phyloP scores from a whole-genome alignment of 2,888 invertebrate genomes.

The Nephrotoma guestfalica region DNA sequence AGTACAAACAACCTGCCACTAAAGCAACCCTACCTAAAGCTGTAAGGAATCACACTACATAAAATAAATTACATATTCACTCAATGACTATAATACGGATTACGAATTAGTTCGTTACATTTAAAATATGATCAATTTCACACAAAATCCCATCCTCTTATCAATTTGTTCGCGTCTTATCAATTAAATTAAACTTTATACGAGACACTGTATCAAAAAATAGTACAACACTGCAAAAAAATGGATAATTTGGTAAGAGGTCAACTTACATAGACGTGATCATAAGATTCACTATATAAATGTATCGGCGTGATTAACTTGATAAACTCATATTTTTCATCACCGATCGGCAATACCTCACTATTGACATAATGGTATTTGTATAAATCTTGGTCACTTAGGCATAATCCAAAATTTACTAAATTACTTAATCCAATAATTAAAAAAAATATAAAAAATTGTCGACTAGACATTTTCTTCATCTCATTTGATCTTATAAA shows the following conservation, averaged over 20 bases:
- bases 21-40: no score
- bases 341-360: conserved; percentile 21
- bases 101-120: not conserved
- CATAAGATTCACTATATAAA: conserved; percentile 64
- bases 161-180: not conserved
- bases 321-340: conserved; percentile 24
- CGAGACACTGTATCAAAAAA: not conserved
- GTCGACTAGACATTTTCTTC: not conserved
- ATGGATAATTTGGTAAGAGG: not conserved
- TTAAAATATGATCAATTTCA: not conserved
- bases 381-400: conserved; percentile 9
- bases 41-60: not conserved
- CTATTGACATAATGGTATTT: conserved; percentile 10
- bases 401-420: not conserved
- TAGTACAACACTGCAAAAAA: not conserved
- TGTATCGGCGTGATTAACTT: conserved; percentile 43
- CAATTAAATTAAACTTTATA: not conserved
- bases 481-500: not conserved
- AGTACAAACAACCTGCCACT: no score
- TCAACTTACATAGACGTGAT: conserved; percentile 67
- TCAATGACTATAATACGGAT: no score
- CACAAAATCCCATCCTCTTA: not conserved
- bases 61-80: no score
- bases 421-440: not conserved
- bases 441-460: not conserved